Percentiles rank a stretch among this genome's conserved stretches.
phyloP scores from a whole-genome alignment of 2,797 vertebrate genomes.

The Arrhamphus sclerolepis region DNA sequence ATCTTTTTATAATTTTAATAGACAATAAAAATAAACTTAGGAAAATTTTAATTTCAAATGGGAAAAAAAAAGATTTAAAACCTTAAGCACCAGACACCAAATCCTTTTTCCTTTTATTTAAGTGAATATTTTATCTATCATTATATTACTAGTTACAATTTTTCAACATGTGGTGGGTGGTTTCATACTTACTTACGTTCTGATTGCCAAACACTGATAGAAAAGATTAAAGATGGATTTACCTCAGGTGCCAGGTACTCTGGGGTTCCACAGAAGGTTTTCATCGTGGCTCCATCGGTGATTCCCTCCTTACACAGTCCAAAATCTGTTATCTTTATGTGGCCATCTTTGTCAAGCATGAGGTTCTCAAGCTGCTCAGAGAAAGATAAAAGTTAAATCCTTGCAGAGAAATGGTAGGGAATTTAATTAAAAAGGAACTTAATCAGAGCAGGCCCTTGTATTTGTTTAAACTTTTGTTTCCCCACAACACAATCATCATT shows the following conservation, averaged over 20 bases:
- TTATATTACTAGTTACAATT: no score
- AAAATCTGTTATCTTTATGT: conserved; percentile 97
- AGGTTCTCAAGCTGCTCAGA: conserved; percentile 91
- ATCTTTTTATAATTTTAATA: not conserved
- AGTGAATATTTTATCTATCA: no score
- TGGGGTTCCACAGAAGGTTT: conserved; percentile 94
- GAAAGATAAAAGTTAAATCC: conserved; percentile 23
- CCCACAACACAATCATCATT: no score
- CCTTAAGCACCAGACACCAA: no score
- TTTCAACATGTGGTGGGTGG: no score
- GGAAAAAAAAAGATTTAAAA: no score
- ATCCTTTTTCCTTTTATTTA: no score
- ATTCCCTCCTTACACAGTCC: conserved; percentile 97
- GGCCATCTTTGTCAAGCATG: conserved; percentile 95
- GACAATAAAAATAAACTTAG: not conserved
- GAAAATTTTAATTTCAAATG: no score
- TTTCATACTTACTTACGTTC: not conserved
- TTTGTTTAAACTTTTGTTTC: no score
- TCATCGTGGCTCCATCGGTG: conserved; percentile 94
- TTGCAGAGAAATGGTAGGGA: not conserved
- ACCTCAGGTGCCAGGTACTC: conserved; percentile 97
- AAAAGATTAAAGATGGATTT: conserved; percentile 6
- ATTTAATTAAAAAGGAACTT: not conserved
- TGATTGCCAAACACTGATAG: not conserved
- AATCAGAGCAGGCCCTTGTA: not conserved